Percentiles rank a stretch among this genome's conserved stretches.
Evolutionary conservation across 2,113 vertebrate species (phyloP).

Genomic region (Choloepus hoffmanni): DNA sequence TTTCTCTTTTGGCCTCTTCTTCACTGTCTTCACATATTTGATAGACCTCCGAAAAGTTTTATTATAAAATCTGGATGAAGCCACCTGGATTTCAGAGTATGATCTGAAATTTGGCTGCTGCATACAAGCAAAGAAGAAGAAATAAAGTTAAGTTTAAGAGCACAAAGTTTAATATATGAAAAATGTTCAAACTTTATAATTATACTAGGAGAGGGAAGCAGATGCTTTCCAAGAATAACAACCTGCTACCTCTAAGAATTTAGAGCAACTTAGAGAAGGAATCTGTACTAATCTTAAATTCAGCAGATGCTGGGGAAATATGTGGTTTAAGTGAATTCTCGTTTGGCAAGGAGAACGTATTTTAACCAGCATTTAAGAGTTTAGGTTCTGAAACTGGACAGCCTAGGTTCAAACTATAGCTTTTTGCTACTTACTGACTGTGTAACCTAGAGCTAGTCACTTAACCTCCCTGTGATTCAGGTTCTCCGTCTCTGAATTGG

Average conservation of each 20-base stretch:
- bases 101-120: conserved; percentile 63
- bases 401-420: not conserved
- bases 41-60: conserved; percentile 42
- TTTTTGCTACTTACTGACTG: not conserved
- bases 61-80: conserved; percentile 70
- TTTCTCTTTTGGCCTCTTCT: conserved; percentile 12
- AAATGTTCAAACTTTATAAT: conserved; percentile 22
- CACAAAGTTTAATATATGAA: conserved; percentile 42
- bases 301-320: not conserved
- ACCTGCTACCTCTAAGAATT: not conserved
- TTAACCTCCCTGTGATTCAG: conserved; percentile 18
- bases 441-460: not conserved
- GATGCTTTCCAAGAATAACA: conserved; percentile 66
- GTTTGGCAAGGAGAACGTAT: not conserved
- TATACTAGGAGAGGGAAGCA: conserved; percentile 48
- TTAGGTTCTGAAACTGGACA: not conserved
- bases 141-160: conserved; percentile 30
- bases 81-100: conserved; percentile 64
- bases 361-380: not conserved
- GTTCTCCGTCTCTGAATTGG: not conserved
- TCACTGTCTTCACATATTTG: not conserved
- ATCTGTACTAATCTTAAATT: conserved; percentile 1
- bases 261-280: not conserved
- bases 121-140: not conserved
- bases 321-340: not conserved